Base-by-base conservation (phyloP, 2,797 vertebrate species). In the Mormyrus proboscirostris region DNA sequence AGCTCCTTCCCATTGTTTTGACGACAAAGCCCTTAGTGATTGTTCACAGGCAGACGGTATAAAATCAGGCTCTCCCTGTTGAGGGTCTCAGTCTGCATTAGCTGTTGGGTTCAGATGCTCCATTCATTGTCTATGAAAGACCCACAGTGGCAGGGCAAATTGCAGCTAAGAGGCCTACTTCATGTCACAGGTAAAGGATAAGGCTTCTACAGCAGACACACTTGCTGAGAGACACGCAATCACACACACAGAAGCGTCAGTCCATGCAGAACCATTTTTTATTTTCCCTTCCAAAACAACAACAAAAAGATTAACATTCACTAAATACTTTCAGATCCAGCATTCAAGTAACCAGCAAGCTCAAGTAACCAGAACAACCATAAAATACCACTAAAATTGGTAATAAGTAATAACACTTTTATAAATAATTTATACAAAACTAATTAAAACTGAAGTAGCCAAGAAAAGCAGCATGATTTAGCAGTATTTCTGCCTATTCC, bases 1-100 rank as follows among this genome's bases (percentile, higher is more conserved):
- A 55, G 29, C 12, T 55, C 51, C 50, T 33, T 25, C 50, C 51
- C 51, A 38, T 55, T 86, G 85, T 86, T 38, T 86, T 57, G 25
- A 41, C 7, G 85, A 86, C 49, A 86, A 86, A 51, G 84, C 41
- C 83, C 22, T 51, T 47, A 50, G 38, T n/a, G 19, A 50, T 84
- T 84, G 44, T 84, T 50, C 44, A 10, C 82, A 84, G 82, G 41
- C 82, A 84, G 47, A 84, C 47, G n/a, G 82, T 84, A 84, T 47
- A 50, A 84, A 84, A 84, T 84, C 82, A 50, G 19, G 41, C 47
- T 50, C 82, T 84, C 19, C 44, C 10, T 84, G 41, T 22, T 22
- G n/a, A 84, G 47, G n/a, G 19, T 22, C 49, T 19, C 85, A 86
- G 14, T 29, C 29, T 86, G 22, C 14, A 50, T 29, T 38, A 86